Evolutionary conservation across 2,888 invertebrate species (phyloP).

Genomic region (Melangyna quadrimaculata): DNA sequence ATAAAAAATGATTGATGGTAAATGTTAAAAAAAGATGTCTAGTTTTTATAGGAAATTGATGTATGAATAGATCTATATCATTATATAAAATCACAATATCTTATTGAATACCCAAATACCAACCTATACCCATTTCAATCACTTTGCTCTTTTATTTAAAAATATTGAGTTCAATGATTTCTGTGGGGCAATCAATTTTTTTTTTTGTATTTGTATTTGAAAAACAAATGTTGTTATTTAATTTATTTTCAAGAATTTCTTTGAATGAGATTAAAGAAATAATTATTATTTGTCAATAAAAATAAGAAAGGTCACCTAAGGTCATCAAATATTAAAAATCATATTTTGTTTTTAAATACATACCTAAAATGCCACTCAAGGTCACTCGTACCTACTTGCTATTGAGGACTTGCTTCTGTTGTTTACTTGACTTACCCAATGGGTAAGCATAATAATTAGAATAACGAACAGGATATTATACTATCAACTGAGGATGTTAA

Average conservation of each 20-base stretch:
- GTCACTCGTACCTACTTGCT: no score
- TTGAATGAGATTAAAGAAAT: not conserved
- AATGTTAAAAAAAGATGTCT: not conserved
- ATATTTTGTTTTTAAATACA: no score
- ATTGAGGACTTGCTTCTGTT: no score
- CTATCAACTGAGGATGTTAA: no score
- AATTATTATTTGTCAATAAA: no score
- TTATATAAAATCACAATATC: not conserved
- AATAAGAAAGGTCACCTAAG: no score
- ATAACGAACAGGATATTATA: no score
- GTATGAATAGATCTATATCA: not conserved
- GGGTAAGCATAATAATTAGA: no score
- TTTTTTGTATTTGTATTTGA: not conserved
- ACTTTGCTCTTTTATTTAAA: not conserved
- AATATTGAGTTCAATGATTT: not conserved
- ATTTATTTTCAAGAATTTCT: not conserved
- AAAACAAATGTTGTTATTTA: not conserved
- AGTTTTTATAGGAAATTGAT: not conserved
- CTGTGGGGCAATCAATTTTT: no score
- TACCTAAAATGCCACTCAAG: no score
- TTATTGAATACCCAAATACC: not conserved
- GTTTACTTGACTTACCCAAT: no score
- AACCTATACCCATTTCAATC: not conserved
- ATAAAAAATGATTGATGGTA: constrained; percentile 2
- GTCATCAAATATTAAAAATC: no score